Conservation (phyloP, 2,113 vertebrate genomes). For the Orientallactaga bullata region DNA sequence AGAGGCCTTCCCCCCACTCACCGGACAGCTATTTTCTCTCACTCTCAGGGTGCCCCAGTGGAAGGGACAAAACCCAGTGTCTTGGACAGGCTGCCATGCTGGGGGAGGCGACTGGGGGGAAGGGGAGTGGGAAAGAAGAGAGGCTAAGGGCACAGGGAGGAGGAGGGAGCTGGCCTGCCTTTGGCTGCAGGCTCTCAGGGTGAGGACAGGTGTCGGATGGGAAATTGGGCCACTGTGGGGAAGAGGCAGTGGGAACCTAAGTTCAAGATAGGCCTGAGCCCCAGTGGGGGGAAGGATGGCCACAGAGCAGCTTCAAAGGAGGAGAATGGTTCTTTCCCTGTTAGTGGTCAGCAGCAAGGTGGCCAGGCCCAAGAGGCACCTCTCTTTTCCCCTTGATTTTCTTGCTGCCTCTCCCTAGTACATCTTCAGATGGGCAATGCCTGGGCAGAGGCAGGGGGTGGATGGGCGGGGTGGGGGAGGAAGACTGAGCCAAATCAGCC, state of each 20-base stretch:
- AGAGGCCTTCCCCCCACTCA: constrained; percentile 66
- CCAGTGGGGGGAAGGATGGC: background rate
- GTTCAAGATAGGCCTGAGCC: background rate
- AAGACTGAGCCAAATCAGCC: background rate
- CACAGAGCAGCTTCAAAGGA: background rate
- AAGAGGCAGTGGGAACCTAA: background rate
- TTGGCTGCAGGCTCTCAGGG: background rate
- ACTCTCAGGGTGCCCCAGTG: constrained; percentile 75
- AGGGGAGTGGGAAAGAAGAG: background rate
- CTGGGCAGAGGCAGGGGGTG: background rate
- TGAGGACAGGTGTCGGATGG: constrained; percentile 73
- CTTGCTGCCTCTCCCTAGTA: background rate
- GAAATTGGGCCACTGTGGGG: constrained; percentile 10
- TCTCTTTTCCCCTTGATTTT: fast-evolving
- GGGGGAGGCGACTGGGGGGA: constrained; percentile 63
- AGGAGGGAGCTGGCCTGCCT: background rate
- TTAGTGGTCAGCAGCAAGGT: fast-evolving
- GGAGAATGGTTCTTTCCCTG: background rate
- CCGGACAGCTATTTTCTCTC: constrained; percentile 73
- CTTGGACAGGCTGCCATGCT: constrained; percentile 68
- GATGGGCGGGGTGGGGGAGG: background rate
- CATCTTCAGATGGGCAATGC: background rate
- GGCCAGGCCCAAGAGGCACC: background rate
- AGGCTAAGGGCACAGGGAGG: background rate
- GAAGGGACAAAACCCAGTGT: constrained; percentile 80